These are phyloP conservation scores for Heterodera schachtii DNA, from an alignment of 1,140 invertebrate species.

Conservation along the genomic window DNA sequence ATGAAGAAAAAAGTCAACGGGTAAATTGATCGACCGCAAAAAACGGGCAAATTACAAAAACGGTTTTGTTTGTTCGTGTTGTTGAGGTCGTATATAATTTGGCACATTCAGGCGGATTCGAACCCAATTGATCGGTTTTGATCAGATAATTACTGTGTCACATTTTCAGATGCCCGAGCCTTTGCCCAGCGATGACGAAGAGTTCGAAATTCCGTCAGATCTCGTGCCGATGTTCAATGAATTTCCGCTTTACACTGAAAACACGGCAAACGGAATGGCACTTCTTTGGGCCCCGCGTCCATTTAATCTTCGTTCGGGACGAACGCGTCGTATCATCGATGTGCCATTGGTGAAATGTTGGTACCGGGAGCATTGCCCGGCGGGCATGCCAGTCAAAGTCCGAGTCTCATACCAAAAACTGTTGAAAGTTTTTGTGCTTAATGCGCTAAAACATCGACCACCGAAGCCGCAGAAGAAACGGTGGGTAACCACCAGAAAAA, in stretches of 20 bases:
- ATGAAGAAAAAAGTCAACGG: no score
- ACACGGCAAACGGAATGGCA: slow-evolving; percentile 97
- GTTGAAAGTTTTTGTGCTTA: slow-evolving; percentile 95
- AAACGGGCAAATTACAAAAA: slow-evolving; percentile 8
- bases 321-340: slow-evolving; percentile 84
- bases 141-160: slow-evolving; percentile 22
- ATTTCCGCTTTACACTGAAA: slow-evolving; percentile 77
- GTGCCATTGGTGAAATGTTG: slow-evolving; percentile 95
- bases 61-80: background rate
- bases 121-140: slow-evolving; percentile 1
- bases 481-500: slow-evolving; percentile 63
- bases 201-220: slow-evolving; percentile 86
- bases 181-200: slow-evolving; percentile 84
- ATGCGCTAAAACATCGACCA: slow-evolving; percentile 91
- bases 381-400: slow-evolving; percentile 97
- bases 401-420: slow-evolving; percentile 98
- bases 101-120: background rate
- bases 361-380: slow-evolving; percentile 93
- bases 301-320: slow-evolving; percentile 89
- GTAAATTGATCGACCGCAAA: background rate
- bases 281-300: slow-evolving; percentile 97
- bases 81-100: background rate
- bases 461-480: slow-evolving; percentile 98
- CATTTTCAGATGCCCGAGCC: slow-evolving; percentile 68
- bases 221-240: slow-evolving; percentile 90